Base-by-base conservation (phyloP, 2,113 vertebrate genomes). In the Pelecanoides urinatrix region DNA sequence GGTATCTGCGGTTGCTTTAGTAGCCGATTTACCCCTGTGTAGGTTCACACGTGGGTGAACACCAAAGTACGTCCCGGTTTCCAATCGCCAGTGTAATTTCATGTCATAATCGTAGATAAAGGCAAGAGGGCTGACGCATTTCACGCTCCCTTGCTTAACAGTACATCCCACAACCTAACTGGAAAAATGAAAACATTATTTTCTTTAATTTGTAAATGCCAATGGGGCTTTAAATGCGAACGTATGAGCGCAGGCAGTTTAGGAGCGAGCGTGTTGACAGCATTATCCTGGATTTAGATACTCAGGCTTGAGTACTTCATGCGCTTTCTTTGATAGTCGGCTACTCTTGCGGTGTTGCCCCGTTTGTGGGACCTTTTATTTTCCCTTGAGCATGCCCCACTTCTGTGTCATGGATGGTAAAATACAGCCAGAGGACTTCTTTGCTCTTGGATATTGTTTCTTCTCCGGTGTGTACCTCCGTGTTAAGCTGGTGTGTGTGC, bases 31-130 rank as follows among this genome's bases (percentile, higher is more conserved):
- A 82, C 79, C 92, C 61, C 65, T 2, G 44, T 78, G 86, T 30
- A 26, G 65, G 25, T 16, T 53, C 59, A 2, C 12, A 3, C 5
- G 34, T 22, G 34, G 22, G 58, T 34, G 38, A 84, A 2, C 68
- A 13, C 25, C 44, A 9, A 11, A 32, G n/a, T 23, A 22, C 2
- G 68, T 32, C 19, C 23, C n/a, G 38, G 13, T 47, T 55, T 93
- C 32, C 10, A 30, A 26, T 6, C 36, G 22, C n/a, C 21, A 0
- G 0, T 6, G 17, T 16, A 8, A 50, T 55, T 86, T 32, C 21
- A 14, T 11, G 11, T 34, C 14, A 0, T 70, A 15, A 7, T 30
- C 2, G 1, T 7, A 18, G 27, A 4, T 67, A n/a, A 75, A 86
- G 50, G 29, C 38, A 22, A 17, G 16, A 62, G 10, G 30, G 47